These are phyloP conservation scores for Gorsachius magnificus DNA, from an alignment of 2,797 vertebrate species.

Conservation along the genomic window DNA sequence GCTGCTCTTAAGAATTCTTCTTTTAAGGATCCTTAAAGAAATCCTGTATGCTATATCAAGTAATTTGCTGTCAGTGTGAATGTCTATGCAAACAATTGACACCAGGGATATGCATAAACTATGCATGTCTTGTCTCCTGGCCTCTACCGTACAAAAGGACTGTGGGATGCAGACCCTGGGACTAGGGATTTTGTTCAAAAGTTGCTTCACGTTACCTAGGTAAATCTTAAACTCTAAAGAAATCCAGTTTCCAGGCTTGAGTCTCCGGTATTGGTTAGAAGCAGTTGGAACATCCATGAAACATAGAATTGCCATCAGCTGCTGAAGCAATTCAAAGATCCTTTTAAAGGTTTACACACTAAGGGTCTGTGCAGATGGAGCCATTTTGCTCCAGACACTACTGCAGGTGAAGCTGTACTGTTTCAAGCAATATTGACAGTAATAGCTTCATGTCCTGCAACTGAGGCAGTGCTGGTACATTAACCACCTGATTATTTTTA, in stretches of 20 bases:
- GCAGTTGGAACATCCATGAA: neutral
- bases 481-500: conserved; percentile 18
- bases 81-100: neutral
- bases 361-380: neutral
- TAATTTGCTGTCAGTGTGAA: neutral
- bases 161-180: neutral
- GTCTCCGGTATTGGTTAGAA: neutral
- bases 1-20: neutral
- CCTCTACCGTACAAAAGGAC: neutral
- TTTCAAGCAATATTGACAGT: neutral
- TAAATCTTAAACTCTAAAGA: neutral
- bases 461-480: neutral
- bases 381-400: neutral
- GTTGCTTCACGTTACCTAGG: neutral
- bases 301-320: neutral
- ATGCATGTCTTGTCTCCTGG: neutral
- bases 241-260: neutral
- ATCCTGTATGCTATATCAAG: accelerated
- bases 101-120: neutral
- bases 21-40: neutral
- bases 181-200: neutral
- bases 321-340: neutral
- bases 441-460: neutral
- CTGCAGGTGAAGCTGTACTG: neutral
- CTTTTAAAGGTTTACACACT: neutral